These are phyloP conservation scores for Dasyurus viverrinus DNA, from an alignment of 2,113 vertebrate species.

Conservation along the genomic window DNA sequence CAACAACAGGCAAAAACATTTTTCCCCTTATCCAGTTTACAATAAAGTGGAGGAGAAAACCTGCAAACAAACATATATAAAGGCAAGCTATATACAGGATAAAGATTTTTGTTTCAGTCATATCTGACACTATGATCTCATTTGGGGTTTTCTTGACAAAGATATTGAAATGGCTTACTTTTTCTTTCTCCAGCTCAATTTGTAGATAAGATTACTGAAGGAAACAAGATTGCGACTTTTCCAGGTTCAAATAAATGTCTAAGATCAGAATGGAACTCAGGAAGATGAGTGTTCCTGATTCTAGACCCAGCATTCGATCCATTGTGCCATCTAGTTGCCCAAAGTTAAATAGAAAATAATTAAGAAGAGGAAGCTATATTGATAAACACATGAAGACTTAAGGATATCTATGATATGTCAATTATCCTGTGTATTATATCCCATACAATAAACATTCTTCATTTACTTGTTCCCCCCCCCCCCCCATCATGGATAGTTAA, in stretches of 20 bases:
- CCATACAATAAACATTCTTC: background rate
- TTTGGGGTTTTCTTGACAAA: background rate
- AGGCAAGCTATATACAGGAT: background rate
- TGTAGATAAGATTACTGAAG: conserved; percentile 17
- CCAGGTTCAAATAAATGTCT: background rate
- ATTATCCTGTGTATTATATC: background rate
- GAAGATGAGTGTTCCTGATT: background rate
- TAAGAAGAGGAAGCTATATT: background rate
- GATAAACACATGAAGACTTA: background rate
- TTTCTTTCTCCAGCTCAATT: background rate
- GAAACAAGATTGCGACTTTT: background rate
- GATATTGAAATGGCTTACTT: background rate
- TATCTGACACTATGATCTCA: background rate
- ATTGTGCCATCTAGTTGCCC: background rate
- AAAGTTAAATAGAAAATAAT: background rate
- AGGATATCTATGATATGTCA: background rate
- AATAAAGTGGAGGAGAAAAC: background rate
- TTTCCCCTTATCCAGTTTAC: background rate
- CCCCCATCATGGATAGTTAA: background rate
- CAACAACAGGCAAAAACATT: background rate
- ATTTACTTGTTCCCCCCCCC: background rate
- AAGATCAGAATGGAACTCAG: background rate
- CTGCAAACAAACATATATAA: background rate
- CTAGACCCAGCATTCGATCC: background rate
- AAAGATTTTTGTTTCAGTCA: background rate